Evolutionary conservation across 2,797 vertebrate genomes (phyloP).

Genomic region (Acanthurus lineatus): DNA sequence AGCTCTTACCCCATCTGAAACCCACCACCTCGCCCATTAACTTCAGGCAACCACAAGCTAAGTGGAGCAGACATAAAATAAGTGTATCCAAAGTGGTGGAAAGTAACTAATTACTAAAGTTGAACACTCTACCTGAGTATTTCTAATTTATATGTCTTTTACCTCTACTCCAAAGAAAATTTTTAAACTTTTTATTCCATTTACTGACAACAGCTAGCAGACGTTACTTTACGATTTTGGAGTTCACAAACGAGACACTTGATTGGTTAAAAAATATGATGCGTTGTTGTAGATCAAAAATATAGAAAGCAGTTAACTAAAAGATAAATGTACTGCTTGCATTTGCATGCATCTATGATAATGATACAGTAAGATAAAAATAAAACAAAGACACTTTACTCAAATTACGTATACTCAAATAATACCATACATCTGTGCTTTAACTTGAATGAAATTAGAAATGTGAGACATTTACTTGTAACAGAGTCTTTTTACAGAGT

Average conservation of each 20-base stretch:
- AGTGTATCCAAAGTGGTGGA: not conserved
- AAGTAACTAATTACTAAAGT: not conserved
- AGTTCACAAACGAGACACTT: not conserved
- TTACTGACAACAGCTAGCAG: not conserved
- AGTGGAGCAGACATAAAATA: not conserved
- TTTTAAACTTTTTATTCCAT: not conserved
- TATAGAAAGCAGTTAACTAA: not conserved
- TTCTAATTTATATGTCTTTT: not conserved
- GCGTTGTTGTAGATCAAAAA: not conserved
- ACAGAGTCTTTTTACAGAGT: not conserved
- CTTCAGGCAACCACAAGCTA: not conserved
- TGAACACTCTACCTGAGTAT: not conserved
- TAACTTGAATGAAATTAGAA: not conserved
- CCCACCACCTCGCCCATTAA: conserved; percentile 4
- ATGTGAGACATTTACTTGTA: not conserved
- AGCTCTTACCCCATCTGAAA: conserved; percentile 29
- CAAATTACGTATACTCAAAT: too few relatives aligned
- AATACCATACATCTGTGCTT: too few relatives aligned
- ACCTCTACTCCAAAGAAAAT: not conserved
- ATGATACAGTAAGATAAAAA: not conserved
- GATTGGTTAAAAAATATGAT: not conserved
- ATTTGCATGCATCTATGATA: not conserved
- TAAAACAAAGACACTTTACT: not conserved
- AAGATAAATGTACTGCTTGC: not conserved
- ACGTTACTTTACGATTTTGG: not conserved